Percentiles rank a stretch among this genome's conserved stretches.
Evolutionary conservation across 2,888 invertebrate species (phyloP).

Genomic region (Nymphalis polychloros): DNA sequence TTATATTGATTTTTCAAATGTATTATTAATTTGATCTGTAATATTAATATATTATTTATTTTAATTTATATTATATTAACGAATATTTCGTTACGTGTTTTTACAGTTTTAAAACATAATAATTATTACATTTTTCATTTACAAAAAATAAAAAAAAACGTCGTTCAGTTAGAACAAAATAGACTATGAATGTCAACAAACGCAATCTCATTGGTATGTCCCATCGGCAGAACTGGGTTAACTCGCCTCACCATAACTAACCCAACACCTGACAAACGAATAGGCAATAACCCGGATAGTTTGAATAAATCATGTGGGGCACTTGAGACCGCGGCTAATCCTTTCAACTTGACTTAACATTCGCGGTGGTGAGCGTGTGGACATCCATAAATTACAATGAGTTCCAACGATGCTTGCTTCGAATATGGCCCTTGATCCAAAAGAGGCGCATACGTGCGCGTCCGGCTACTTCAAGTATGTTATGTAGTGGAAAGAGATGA

Average conservation of each 20-base stretch:
- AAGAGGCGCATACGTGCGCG: slow-evolving; percentile 51
- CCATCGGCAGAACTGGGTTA: slow-evolving; percentile 1
- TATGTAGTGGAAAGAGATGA: slow-evolving; percentile 21
- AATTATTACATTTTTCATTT: too few relatives aligned
- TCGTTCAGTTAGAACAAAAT: too few relatives aligned
- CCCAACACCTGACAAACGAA: slow-evolving; percentile 39
- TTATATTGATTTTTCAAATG: too few relatives aligned
- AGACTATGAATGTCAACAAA: too few relatives aligned
- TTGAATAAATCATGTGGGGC: slow-evolving; percentile 40
- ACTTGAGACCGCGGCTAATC: slow-evolving; percentile 54
- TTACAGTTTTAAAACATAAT: too few relatives aligned
- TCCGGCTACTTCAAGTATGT: slow-evolving; percentile 44
- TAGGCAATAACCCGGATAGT: slow-evolving; percentile 40
- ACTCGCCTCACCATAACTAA: slow-evolving; percentile 21
- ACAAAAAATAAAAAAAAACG: too few relatives aligned
- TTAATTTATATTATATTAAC: too few relatives aligned
- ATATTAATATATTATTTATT: too few relatives aligned
- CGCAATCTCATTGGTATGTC: background rate
- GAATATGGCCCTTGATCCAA: slow-evolving; percentile 50
- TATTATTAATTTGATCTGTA: too few relatives aligned
- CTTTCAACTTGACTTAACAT: slow-evolving; percentile 71
- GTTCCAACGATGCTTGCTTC: slow-evolving; percentile 48
- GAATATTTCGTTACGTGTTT: too few relatives aligned
- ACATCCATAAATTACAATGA: slow-evolving; percentile 78
- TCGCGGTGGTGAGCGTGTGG: slow-evolving; percentile 53